A percentile compares a stretch with the other conserved stretches of the same genome.
Conservation (phyloP, 2,888 invertebrate genomes). For the Ptilodon capucinus region DNA sequence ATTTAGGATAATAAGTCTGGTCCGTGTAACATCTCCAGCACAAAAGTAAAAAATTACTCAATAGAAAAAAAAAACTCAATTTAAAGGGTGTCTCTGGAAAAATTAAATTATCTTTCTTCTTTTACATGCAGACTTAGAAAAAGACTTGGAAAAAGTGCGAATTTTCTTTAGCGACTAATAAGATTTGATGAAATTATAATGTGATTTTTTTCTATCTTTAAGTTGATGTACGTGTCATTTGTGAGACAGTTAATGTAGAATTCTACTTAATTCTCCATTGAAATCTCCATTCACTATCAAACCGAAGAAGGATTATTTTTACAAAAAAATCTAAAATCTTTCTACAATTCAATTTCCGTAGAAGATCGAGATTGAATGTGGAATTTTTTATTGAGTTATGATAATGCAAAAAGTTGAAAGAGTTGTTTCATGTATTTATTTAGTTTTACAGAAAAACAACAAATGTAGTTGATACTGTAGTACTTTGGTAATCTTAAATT, state of each 20-base stretch:
- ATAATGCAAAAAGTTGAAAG: too few relatives aligned
- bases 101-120: slow-evolving; percentile 18
- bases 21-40: neutral
- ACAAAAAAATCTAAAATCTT: too few relatives aligned
- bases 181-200: neutral
- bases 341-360: too few relatives aligned
- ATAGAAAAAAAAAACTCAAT: slow-evolving; percentile 27
- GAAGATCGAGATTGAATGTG: too few relatives aligned
- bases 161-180: neutral
- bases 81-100: slow-evolving; percentile 17
- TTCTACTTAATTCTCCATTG: too few relatives aligned
- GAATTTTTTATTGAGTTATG: too few relatives aligned
- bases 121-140: neutral
- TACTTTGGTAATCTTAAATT: too few relatives aligned
- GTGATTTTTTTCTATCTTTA: neutral
- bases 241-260: neutral
- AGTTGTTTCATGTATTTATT: too few relatives aligned
- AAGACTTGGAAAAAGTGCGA: neutral
- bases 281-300: too few relatives aligned
- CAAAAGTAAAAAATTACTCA: slow-evolving; percentile 17
- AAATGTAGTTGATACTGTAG: too few relatives aligned
- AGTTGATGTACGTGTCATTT: neutral
- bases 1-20: neutral
- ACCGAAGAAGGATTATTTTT: too few relatives aligned
- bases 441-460: too few relatives aligned